These are phyloP conservation scores for Melieria omissa DNA, from an alignment of 2,888 invertebrate species.

Conservation along the genomic window DNA sequence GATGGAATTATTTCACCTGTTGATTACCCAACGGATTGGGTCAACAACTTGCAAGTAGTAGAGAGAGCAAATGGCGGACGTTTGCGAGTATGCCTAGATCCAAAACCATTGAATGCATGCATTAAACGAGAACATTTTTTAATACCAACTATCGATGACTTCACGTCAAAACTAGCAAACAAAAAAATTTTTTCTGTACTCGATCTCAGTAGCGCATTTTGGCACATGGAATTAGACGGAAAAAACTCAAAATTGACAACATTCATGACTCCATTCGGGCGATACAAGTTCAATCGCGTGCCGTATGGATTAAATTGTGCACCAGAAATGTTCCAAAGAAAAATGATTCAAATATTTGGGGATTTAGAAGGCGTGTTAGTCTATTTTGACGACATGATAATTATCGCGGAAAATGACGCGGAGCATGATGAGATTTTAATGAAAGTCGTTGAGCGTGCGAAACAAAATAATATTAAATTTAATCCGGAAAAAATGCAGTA, in stretches of 20 bases:
- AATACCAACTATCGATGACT: conserved; percentile 44
- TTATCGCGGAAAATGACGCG: conserved; percentile 1
- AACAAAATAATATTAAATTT: neutral
- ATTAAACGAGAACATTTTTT: conserved; percentile 36
- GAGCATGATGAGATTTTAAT: conserved; percentile 13
- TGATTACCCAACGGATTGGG: conserved; percentile 40
- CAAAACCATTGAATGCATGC: conserved; percentile 33
- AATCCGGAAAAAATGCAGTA: conserved; percentile 15
- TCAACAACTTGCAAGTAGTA: conserved; percentile 38
- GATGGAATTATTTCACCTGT: conserved; percentile 34
- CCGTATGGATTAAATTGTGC: conserved; percentile 55
- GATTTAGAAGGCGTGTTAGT: conserved; percentile 54
- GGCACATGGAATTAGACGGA: conserved; percentile 34
- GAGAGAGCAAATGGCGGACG: conserved; percentile 31
- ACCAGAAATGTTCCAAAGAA: conserved; percentile 55
- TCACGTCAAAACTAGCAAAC: conserved; percentile 17
- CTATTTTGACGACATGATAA: conserved; percentile 54
- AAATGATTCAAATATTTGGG: conserved; percentile 51
- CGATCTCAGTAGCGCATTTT: conserved; percentile 34
- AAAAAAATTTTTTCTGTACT: too few species aligned
- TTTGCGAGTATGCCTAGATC: conserved; percentile 30
- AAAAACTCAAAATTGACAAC: conserved; percentile 38
- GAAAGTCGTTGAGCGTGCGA: neutral
- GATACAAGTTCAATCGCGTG: conserved; percentile 52
- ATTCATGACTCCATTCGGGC: conserved; percentile 41